Evolutionary conservation across 2,113 vertebrate genomes (phyloP), one percentile per base, ranked within the genome.

Genomic region (Ailurus styani): DNA sequence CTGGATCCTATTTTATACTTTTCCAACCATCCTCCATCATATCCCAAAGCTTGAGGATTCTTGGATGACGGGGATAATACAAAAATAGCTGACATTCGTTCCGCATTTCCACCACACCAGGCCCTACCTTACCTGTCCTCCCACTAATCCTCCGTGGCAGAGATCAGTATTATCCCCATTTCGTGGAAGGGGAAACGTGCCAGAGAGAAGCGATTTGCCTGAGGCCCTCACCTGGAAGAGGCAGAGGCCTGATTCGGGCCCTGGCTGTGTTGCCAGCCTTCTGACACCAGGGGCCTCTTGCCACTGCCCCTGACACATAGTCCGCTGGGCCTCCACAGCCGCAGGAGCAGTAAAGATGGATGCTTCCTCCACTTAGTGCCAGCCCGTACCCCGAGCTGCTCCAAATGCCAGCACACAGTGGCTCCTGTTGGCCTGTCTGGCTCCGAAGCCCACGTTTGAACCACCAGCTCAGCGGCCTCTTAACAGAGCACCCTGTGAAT

Each of bases 331-430:
- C 9, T 4, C 5, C 11, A 15, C 7, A 29, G 55, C n/a, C 11
- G 1, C 70, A n/a, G 5, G 7, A 14, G n/a, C 20, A 12, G 3
- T 7, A 17, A 34, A 2, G 21, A 21, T 17, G 15, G 42, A 20
- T 3, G 37, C 23, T 21, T 23, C 73, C 40, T 4, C 23, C 42
- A 0, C 12, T 0, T 11, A 5, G 34, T 10, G 5, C 42, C 0
- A 8, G 29, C 50, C 27, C 0, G 0, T 14, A 7, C 37, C 73
- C 75, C 12, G 11, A 20, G 2, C 9, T 0, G 11, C 68, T 21
- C 52, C 15, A 0, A 27, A 37, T 0, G 1, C 12, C 7, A 3
- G 14, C 2, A 0, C 0, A 7, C 18, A 13, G 5, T 12, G 7
- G 54, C 20, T 17, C 68, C 57, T 12, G 1, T 37, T 12, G 2